Evolutionary conservation across 2,113 vertebrate species (phyloP), one percentile per base, ranked within the genome.

Genomic region (Chaetops frenatus): DNA sequence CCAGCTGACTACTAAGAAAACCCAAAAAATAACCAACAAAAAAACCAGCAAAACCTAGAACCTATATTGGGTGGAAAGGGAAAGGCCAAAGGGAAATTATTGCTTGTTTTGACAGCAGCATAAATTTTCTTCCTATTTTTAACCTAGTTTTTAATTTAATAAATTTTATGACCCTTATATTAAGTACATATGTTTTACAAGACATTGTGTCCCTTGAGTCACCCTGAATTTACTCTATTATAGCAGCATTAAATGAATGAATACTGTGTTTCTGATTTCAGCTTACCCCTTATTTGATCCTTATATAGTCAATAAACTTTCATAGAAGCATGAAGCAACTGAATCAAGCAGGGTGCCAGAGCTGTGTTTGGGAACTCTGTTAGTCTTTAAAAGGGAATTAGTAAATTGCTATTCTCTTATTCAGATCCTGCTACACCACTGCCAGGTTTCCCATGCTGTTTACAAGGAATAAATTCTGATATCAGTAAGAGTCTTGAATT

Each of bases 111-210:
- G 98, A 98, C 98, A 99, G 98, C 98, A 96, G 92, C 98, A 99
- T 99, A 99, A 99, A 99, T 99, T 99, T 98, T 98, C 98, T 98
- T 98, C 98, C 98, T 98, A 98, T 99, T 99, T 99, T 99, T 98
- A 98, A 98, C 99, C 98, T 98, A 98, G 97, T 98, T 99, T 99
- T 99, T 99, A 99, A 99, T 99, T 99, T 99, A 99, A 98, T 98
- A 99, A 98, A 98, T 99, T 99, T 99, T 99, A 99, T 98, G 98
- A 98, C 98, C 98, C 97, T 98, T 98, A 98, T 99, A 99, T 99
- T 98, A 99, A 99, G 98, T 99, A 98, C 99, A 99, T 98, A 98
- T 99, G 99, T 99, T 99, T 99, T 99, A 99, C 98, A 99, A 99
- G 99, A 98, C 98, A 97, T 92, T 92, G 96, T 98, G 99, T 99